phyloP scores from a whole-genome alignment of 2,797 vertebrate genomes.

The Orestias chungarensis region DNA sequence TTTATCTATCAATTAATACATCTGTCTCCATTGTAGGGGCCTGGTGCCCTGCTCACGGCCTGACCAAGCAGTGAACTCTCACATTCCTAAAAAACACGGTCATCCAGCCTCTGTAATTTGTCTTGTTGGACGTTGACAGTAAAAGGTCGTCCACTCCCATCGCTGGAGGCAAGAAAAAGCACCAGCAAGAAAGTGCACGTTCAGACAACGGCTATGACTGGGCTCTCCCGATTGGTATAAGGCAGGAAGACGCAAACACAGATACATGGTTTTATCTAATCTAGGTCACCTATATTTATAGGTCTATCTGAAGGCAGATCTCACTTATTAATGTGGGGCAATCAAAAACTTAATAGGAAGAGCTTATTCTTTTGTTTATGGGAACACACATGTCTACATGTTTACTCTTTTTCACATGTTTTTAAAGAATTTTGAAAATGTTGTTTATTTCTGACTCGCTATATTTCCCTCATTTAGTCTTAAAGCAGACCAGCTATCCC shows the following conservation, averaged over 20 bases:
- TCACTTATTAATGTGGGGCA: constrained; percentile 41
- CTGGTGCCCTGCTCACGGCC: constrained; percentile 76
- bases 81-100: constrained; percentile 85
- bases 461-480: constrained; percentile 79
- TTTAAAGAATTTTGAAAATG: constrained; percentile 36
- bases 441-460: constrained; percentile 66
- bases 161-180: constrained; percentile 83
- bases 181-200: constrained; percentile 82
- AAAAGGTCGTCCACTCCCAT: constrained; percentile 87
- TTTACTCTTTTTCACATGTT: background rate
- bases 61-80: constrained; percentile 86
- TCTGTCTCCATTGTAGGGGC: constrained; percentile 80
- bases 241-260: constrained; percentile 66
- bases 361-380: too few species aligned
- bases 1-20: constrained; percentile 87
- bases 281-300: constrained; percentile 75
- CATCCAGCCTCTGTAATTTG: constrained; percentile 84
- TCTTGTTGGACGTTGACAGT: constrained; percentile 86
- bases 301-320: constrained; percentile 58
- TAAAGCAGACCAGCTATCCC: constrained; percentile 74
- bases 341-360: constrained; percentile 42
- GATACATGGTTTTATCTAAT: constrained; percentile 78
- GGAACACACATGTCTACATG: background rate
- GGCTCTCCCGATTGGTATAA: constrained; percentile 81
- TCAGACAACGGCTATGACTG: constrained; percentile 76